A percentile compares a stretch with the other conserved stretches of the same genome.
Conservation (phyloP, 2,888 invertebrate genomes). For the Operophtera brumata region DNA sequence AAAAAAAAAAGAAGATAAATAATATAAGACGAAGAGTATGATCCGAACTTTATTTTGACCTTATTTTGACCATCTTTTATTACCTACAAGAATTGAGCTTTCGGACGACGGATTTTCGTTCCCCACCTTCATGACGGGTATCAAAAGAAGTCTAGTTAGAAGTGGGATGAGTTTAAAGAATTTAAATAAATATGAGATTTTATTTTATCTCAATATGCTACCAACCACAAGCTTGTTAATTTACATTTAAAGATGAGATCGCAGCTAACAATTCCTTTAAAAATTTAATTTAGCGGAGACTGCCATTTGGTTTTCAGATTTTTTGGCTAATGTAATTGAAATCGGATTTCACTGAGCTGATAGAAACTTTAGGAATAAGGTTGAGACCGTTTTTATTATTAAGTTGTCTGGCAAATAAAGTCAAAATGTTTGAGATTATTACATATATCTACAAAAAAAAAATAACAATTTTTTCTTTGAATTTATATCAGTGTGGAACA, state of each 20-base stretch:
- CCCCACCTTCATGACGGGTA: no score
- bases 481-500: no score
- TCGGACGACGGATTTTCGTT: no score
- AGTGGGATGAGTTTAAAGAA: conserved; percentile 7
- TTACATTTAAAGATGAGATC: conserved; percentile 7
- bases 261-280: conserved; percentile 8
- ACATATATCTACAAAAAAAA: no score
- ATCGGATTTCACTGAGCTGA: conserved; percentile 12
- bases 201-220: conserved; percentile 5
- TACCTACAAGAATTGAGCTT: no score
- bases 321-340: conserved; percentile 18
- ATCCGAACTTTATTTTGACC: no score
- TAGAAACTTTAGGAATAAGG: conserved; percentile 3
- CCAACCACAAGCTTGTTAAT: neutral
- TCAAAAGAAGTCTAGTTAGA: neutral
- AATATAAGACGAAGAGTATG: no score
- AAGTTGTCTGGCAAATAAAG: neutral
- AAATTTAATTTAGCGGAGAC: conserved; percentile 15
- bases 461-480: no score
- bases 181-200: conserved; percentile 19
- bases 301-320: conserved; percentile 22
- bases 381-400: neutral
- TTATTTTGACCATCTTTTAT: no score
- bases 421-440: neutral
- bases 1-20: no score